phyloP scores from a whole-genome alignment of 2,113 vertebrate species.

The Prolemur simus region DNA sequence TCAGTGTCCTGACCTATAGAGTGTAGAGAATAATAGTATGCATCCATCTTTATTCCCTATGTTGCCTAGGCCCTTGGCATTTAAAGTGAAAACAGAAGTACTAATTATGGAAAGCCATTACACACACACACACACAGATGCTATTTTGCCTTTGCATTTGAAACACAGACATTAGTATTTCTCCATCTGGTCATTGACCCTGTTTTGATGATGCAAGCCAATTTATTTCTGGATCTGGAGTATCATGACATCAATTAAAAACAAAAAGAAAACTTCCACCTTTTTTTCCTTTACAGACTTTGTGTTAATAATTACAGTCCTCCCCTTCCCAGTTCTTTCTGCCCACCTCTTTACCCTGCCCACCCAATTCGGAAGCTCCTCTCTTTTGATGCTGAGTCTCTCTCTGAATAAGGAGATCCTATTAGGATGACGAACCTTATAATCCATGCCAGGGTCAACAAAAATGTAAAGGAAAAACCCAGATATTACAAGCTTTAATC shows the following conservation, averaged over 20 bases:
- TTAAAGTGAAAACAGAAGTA: neutral
- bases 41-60: neutral
- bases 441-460: neutral
- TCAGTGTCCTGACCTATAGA: neutral
- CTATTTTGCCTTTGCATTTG: neutral
- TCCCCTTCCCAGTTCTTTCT: neutral
- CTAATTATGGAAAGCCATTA: neutral
- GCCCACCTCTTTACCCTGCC: neutral
- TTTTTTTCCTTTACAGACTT: neutral
- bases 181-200: neutral
- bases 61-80: neutral
- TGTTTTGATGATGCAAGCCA: neutral
- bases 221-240: conserved; percentile 26
- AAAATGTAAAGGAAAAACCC: neutral
- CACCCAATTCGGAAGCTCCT: neutral
- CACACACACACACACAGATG: neutral
- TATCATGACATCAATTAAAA: neutral
- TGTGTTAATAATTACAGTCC: neutral
- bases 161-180: neutral
- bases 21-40: neutral
- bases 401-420: neutral
- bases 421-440: neutral
- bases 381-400: neutral
- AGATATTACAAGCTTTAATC: neutral
- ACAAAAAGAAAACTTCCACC: neutral